phyloP scores from a whole-genome alignment of 2,888 invertebrate species.

The Phytoseiulus persimilis region DNA sequence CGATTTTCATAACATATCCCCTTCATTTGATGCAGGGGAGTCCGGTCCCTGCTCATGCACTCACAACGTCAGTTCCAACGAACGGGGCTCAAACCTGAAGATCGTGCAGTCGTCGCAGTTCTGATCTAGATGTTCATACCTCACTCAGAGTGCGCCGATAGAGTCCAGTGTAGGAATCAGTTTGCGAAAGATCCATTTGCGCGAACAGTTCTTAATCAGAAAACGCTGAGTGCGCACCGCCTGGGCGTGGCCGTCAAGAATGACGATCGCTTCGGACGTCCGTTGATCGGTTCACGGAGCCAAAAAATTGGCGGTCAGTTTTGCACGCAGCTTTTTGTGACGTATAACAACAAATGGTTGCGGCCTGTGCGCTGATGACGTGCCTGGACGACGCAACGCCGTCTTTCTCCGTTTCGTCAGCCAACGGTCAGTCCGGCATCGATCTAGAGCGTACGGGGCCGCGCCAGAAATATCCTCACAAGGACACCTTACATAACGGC shows the following conservation, averaged over 20 bases:
- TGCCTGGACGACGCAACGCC: neutral
- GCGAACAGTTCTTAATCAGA: neutral
- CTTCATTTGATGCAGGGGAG: no score
- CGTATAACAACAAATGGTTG: neutral
- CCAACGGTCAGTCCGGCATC: neutral
- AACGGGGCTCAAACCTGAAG: no score
- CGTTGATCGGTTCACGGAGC: neutral
- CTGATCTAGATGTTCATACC: no score
- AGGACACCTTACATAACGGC: constrained; percentile 5
- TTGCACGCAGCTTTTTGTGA: neutral
- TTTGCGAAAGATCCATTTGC: neutral
- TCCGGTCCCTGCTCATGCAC: no score
- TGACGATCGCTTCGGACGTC: neutral
- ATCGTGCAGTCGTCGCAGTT: no score
- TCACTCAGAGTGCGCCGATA: no score
- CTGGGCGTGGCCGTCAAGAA: neutral
- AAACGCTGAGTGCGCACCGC: neutral
- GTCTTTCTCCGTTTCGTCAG: neutral
- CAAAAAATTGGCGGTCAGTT: neutral
- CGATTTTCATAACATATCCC: no score
- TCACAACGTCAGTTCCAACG: no score
- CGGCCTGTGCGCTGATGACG: neutral
- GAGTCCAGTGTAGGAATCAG: no score
- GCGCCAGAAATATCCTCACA: neutral
- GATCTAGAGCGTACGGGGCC: neutral